A percentile compares a stretch with the other conserved stretches of the same genome.
Evolutionary conservation across 1,140 invertebrate genomes (phyloP).

Genomic region (Glossosoma conforme): DNA sequence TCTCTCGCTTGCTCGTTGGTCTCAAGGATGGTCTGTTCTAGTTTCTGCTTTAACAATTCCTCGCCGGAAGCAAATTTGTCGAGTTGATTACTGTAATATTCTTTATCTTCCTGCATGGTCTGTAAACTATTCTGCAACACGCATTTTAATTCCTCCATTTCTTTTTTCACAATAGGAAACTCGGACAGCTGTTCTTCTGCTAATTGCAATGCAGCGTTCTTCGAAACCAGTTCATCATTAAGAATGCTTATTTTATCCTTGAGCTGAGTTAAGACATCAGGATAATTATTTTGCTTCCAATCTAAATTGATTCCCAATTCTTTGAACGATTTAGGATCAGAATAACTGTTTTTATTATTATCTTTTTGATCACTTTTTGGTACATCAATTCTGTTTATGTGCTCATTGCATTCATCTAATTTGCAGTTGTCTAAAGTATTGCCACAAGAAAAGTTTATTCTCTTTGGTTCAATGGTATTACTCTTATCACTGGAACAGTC

Average conservation of each 20-base stretch:
- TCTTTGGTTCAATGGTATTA: conserved; percentile 43
- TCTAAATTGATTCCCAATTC: conserved; percentile 39
- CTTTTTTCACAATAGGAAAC: conserved; percentile 52
- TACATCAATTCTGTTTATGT: too few relatives aligned
- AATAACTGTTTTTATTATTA: too few relatives aligned
- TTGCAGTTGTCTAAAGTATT: conserved; percentile 32
- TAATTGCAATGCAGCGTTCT: conserved; percentile 48
- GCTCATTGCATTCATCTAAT: conserved; percentile 35
- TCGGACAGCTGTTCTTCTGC: conserved; percentile 52
- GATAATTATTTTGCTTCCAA: conserved; percentile 41
- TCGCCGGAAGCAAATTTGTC: conserved; percentile 51
- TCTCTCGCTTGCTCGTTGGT: conserved; percentile 53
- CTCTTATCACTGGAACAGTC: conserved; percentile 41
- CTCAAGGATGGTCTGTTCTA: conserved; percentile 52
- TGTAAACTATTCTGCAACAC: conserved; percentile 51
- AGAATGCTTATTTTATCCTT: conserved; percentile 52
- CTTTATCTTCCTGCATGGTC: conserved; percentile 51
- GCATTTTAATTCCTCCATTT: conserved; percentile 51
- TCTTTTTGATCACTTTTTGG: too few relatives aligned
- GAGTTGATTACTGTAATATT: conserved; percentile 54
- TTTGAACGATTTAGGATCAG: conserved; percentile 16
- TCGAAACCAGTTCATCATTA: conserved; percentile 48
- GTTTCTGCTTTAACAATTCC: conserved; percentile 51
- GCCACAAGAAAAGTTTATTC: conserved; percentile 45
- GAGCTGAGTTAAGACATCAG: conserved; percentile 48